Percentiles rank a stretch among this genome's conserved stretches.
Conservation (phyloP, 2,888 invertebrate genomes). For the Hyposoter dolosus region DNA sequence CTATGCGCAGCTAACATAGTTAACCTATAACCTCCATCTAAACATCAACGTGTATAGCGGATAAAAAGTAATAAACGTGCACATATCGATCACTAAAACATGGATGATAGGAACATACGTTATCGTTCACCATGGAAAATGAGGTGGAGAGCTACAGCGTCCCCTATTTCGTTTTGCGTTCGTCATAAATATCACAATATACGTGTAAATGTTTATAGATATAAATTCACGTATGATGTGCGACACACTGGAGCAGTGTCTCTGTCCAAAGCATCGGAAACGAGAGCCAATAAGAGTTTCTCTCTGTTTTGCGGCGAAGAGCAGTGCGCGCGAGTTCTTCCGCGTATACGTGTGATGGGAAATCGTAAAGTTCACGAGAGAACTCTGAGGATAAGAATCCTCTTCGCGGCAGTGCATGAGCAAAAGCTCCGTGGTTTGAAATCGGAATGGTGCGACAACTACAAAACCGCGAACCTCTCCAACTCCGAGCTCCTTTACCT, state of each 20-base stretch:
- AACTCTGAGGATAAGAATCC: slow-evolving; percentile 1
- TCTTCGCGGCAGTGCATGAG: slow-evolving; percentile 22
- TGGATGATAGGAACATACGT: not conserved
- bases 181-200: slow-evolving; percentile 40
- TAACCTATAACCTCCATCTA: not conserved
- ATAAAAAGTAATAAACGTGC: not conserved
- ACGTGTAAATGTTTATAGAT: not conserved
- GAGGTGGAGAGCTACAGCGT: slow-evolving; percentile 22
- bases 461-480: slow-evolving; percentile 48
- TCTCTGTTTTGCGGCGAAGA: not conserved
- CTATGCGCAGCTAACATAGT: not conserved
- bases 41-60: not conserved
- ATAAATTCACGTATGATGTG: slow-evolving; percentile 21
- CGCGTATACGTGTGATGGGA: slow-evolving; percentile 6
- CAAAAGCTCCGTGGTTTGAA: slow-evolving; percentile 39
- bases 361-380: slow-evolving; percentile 55
- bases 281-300: slow-evolving; percentile 22
- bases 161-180: slow-evolving; percentile 6
- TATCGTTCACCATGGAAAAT: slow-evolving; percentile 28
- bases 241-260: slow-evolving; percentile 48
- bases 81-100: not conserved
- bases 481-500: not conserved
- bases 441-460: slow-evolving; percentile 59
- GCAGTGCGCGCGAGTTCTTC: not conserved
- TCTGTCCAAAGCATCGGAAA: slow-evolving; percentile 45